A percentile compares a stretch with the other conserved stretches of the same genome.
phyloP scores from a whole-genome alignment of 2,888 invertebrate genomes.

The Gibbula magus region DNA sequence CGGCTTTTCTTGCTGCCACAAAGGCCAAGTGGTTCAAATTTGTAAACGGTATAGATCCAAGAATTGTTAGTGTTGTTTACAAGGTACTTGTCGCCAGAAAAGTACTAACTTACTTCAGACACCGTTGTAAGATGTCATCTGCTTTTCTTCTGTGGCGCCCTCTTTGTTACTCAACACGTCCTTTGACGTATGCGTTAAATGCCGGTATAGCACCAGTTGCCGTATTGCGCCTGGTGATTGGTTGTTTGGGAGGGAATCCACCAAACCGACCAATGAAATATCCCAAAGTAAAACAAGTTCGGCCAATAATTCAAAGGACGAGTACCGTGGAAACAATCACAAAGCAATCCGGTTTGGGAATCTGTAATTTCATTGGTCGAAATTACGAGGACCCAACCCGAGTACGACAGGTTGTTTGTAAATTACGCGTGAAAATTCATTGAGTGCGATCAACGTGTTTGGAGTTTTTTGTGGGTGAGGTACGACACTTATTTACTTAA shows the following conservation, averaged over 20 bases:
- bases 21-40: not conserved
- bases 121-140: not conserved
- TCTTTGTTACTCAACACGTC: slow-evolving; percentile 19
- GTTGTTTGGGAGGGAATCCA: not conserved
- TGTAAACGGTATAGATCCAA: no score
- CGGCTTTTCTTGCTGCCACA: not conserved
- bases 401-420: no score
- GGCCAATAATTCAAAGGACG: not conserved
- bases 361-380: not conserved
- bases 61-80: no score
- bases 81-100: no score
- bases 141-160: slow-evolving; percentile 4
- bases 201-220: slow-evolving; percentile 11
- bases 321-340: not conserved
- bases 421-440: no score
- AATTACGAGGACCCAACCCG: no score
- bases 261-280: not conserved
- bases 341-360: slow-evolving; percentile 12
- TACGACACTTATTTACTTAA: no score
- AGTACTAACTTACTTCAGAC: not conserved
- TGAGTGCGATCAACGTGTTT: no score
- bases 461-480: no score
- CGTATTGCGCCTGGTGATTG: not conserved
- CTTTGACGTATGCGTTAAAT: not conserved
- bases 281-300: not conserved